phyloP scores from a whole-genome alignment of 1,140 invertebrate species.

The Lepidurus couesii region DNA sequence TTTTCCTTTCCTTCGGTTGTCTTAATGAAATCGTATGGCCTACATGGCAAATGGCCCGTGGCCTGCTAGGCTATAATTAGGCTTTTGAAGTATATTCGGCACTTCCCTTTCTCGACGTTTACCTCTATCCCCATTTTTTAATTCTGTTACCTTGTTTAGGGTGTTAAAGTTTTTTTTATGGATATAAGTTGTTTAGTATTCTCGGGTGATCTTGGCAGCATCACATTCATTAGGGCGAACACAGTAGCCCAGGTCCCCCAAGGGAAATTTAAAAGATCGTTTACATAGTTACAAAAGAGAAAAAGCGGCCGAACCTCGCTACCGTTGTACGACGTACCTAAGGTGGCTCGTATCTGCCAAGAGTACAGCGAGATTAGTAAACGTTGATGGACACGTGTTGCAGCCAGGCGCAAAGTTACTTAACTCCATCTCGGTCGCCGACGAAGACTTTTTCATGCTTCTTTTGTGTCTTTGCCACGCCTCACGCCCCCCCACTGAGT shows the following conservation, averaged over 20 bases:
- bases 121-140: not conserved
- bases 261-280: not conserved
- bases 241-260: not conserved
- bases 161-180: not conserved
- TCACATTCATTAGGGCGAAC: not conserved
- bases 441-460: not conserved
- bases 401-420: not conserved
- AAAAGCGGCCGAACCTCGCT: too few species aligned
- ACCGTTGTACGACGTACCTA: not conserved
- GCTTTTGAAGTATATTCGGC: not conserved
- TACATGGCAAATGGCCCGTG: conserved; percentile 1
- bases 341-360: not conserved
- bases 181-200: not conserved
- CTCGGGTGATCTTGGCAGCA: not conserved
- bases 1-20: not conserved
- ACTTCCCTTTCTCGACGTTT: not conserved
- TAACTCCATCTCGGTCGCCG: not conserved
- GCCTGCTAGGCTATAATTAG: not conserved
- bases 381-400: not conserved
- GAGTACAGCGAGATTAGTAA: not conserved
- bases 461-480: not conserved
- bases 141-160: not conserved
- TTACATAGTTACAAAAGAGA: not conserved
- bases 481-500: too few species aligned
- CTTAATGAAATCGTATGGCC: conserved; percentile 18